Conservation (phyloP, 1,140 invertebrate genomes). For the Trichogramma pretiosum region DNA sequence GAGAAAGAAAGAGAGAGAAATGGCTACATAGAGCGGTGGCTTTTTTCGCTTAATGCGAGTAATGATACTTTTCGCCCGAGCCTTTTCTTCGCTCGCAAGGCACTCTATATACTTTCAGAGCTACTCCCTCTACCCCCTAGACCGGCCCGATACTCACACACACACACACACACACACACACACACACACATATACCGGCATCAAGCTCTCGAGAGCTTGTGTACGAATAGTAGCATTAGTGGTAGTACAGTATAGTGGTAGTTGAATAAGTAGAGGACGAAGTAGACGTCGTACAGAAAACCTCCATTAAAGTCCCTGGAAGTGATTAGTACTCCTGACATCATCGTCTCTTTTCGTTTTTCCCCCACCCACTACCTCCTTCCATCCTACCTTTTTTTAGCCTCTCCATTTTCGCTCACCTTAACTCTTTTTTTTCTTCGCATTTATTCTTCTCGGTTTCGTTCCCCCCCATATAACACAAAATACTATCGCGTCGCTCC, state of each 20-base stretch:
- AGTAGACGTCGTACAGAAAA: constrained; percentile 47
- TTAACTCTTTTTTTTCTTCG: constrained; percentile 2
- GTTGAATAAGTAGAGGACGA: constrained; percentile 45
- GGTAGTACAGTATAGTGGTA: too few species aligned
- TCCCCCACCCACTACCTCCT: constrained; percentile 11
- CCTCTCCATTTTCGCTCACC: not conserved
- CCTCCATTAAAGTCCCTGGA: constrained; percentile 47
- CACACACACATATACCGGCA: too few species aligned
- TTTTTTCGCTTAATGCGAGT: constrained; percentile 40
- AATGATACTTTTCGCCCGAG: constrained; percentile 39
- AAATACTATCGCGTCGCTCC: too few species aligned
- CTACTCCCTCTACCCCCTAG: too few species aligned
- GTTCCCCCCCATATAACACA: not conserved
- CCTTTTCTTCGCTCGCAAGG: constrained; percentile 40
- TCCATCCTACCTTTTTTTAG: constrained; percentile 5
- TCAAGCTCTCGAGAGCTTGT: not conserved
- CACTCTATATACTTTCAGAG: constrained; percentile 34
- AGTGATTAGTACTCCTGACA: constrained; percentile 46
- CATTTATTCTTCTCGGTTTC: constrained; percentile 7
- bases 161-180: too few species aligned
- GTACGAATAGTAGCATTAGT: too few species aligned
- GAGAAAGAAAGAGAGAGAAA: not conserved
- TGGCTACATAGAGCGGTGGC: constrained; percentile 9
- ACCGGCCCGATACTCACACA: too few species aligned
- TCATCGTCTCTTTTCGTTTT: constrained; percentile 20